Base-by-base conservation (phyloP, 2,113 vertebrate species). In the Gobius niger region DNA sequence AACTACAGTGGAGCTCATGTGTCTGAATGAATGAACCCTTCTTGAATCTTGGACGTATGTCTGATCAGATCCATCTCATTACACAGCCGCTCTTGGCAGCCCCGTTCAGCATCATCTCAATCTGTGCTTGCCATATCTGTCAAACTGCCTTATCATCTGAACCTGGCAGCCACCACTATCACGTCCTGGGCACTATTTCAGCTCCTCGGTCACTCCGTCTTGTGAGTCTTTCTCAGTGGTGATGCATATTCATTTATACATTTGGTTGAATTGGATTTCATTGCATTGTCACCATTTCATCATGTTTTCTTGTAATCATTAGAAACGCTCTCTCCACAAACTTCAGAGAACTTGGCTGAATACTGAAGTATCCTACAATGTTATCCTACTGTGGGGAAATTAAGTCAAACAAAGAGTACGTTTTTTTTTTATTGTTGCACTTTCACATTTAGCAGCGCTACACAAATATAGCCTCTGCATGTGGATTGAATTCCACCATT, bases 401-500 rank as follows among this genome's bases (percentile, higher is more conserved):
- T 3, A 34, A 34, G 24, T 34, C 24, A 34, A 4, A 4, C 5
- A 34, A 34, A 34, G 5, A 34, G 24, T 34, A 34, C 3, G 56
- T 50, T 49, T 76, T 41, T 70, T 14, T 19, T 8, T 74, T 6
- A 7, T 68, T 47, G 42, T 63, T 24, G 59, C 51, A 40, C 49
- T 76, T 40, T 71, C 57, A 62, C 62, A 66, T 72, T 74, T 75
- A 75, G 71, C 70, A 57, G 44, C 67, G 76, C 57, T 84, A 79
- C 88, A 86, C 74, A 82, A 71, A 88, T 87, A 85, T 76, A 75
- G 65, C 12, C 0, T 63, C 60, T 65, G 63, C 68, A 56, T 18
- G 56, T 76, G 78, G 75, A 76, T 64, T 67, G 65, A 49, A 54
- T 63, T 75, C 76, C 66, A 76, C 44, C 72, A 64, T 78, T 73